Evolutionary conservation across 2,797 vertebrate species (phyloP).

Genomic region (Rhodeus uyekii): DNA sequence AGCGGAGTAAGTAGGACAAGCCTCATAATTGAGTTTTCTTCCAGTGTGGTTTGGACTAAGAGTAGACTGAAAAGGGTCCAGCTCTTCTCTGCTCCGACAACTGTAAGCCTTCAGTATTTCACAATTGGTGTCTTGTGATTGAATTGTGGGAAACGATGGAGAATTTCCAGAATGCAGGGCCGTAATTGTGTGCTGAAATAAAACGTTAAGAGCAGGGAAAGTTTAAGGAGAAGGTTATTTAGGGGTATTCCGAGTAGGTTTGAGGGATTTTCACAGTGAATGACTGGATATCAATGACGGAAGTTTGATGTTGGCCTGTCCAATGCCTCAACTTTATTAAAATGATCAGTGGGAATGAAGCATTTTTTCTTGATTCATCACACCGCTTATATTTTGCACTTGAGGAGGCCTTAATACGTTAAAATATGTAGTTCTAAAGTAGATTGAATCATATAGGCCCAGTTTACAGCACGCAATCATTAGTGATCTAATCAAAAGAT

Average conservation of each 20-base stretch:
- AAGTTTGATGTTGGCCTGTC: neutral
- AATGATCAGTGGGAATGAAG: neutral
- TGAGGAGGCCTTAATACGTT: too few relatives aligned
- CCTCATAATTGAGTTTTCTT: conserved; percentile 31
- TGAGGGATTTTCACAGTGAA: neutral
- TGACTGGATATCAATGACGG: neutral
- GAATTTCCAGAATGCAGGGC: conserved; percentile 53
- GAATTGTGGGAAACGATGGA: conserved; percentile 55
- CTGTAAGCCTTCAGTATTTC: conserved; percentile 39
- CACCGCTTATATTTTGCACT: too few relatives aligned
- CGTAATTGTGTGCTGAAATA: conserved; percentile 36
- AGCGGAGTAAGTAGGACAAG: conserved; percentile 5
- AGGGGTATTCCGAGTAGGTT: neutral
- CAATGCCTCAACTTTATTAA: neutral
- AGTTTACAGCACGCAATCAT: neutral
- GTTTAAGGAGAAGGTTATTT: conserved; percentile 7
- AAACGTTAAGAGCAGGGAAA: neutral
- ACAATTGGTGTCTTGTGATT: conserved; percentile 59
- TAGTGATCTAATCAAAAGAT: neutral
- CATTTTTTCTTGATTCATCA: neutral
- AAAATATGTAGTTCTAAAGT: neutral
- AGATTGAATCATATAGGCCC: neutral
- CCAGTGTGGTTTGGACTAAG: conserved; percentile 1
- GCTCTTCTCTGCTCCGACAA: conserved; percentile 4
- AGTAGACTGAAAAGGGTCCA: conserved; percentile 14